Base-by-base conservation (phyloP, 2,797 vertebrate genomes). In the Mallotus villosus region DNA sequence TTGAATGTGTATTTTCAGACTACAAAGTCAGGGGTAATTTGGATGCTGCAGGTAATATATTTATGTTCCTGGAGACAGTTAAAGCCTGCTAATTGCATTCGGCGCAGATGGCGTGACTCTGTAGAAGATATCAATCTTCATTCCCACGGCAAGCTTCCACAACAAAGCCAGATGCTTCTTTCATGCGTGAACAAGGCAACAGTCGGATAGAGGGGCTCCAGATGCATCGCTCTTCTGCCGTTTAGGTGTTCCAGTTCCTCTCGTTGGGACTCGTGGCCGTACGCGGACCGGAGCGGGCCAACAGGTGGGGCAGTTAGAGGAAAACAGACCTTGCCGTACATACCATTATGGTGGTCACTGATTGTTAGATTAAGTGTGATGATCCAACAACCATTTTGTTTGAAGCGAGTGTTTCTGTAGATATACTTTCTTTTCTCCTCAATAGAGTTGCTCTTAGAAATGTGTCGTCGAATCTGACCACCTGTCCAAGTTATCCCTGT, bases 141-240 rank as follows among this genome's bases (percentile, higher is more conserved):
- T 88, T 83, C 57, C 73, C 27, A 71, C 74, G 78, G 71, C 71
- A 75, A 72, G 74, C 81, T 84, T 83, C 72, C 77, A 82, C 81
- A 77, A 65, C 76, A 82, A 70, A 82, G 71, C 78, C 87, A 88
- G 89, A 89, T 84, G 89, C 84, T 81, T 82, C 59, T 78, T 85
- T 71, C 69, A 66, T 77, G 78, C 80, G 34, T 72, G 67, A 46
- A 46, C 69, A 49, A 29, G 72, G 77, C 72, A 81, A 75, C 57
- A 55, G 76, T 49, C 73, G 37, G 84, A 82, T 75, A 81, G 84
- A 84, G 76, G 7, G 51, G 19, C n/a, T 55, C 19, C 51, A 55
- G 58, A 25, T 72, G 32, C 73, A 76, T 82, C 62, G 72, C 67
- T 78, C 76, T 72, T 80, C 71, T 81, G 67, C 74, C 12, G 66